Base-by-base conservation (phyloP, 2,113 vertebrate genomes). In the Chaetorhynchus papuensis region DNA sequence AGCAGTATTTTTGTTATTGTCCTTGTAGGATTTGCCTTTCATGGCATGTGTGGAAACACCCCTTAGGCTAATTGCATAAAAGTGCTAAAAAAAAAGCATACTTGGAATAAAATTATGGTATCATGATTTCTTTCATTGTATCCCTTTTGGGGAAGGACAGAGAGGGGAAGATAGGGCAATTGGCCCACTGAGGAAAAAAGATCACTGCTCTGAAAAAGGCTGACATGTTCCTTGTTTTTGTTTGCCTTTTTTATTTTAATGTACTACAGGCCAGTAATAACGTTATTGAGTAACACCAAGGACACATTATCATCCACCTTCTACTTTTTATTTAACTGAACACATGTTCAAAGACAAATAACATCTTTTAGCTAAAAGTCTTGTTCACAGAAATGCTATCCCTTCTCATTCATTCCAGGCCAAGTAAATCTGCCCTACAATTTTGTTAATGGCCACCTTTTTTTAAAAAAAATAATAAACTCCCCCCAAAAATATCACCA, bases 401-500 rank as follows among this genome's bases (percentile, higher is more conserved):
- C 11, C 10, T 91, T 71, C 35, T 8, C 22, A 23, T 45, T 78
- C 82, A 52, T 47, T 91, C 33, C 35, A 69, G 8, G 18, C 31
- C n/a, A 64, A 66, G 7, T 70, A 66, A 63, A 66, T 59, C 41
- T 82, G 33, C 12, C 21, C 5, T 66, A 24, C 7, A 33, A 20
- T 42, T 81, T 74, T 87, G 6, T 74, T 66, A 54, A 79, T 35
- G 23, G 2, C 1, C 27, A 42, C 11, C 24, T 57, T 39, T 57
- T 39, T 54, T 60, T 15, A 49, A 52, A 89, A 65, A 30, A 37
- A 77, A 23, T 2, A 50, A 76, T 23, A 37, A 41, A 3, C 7
- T 4, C 7, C 11, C 0, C 3, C 2, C 2, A n/a, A 74, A 66
- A 44, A 44, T 31, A 9, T 16, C 16, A 11, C 2, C 26, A 47